These are phyloP conservation scores for Lamprologus callipterus DNA, from an alignment of 2,113 vertebrate species.

Conservation along the genomic window DNA sequence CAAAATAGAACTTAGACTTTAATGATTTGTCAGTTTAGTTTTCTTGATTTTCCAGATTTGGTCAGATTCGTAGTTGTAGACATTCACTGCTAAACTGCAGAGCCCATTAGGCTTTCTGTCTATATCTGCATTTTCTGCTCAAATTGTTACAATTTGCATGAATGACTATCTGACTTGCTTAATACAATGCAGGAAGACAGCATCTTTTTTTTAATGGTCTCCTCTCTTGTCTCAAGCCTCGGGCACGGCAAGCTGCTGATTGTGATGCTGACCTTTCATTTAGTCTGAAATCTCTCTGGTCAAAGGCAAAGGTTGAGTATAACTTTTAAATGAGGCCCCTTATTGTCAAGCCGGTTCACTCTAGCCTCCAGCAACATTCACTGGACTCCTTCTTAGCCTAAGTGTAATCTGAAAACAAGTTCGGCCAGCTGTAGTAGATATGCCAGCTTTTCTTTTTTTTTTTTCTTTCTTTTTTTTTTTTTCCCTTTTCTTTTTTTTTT, in stretches of 20 bases:
- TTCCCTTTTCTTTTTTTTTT: too few relatives aligned
- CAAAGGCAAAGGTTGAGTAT: background rate
- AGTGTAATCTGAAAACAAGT: background rate
- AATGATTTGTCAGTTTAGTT: background rate
- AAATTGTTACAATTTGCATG: background rate
- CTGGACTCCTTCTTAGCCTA: background rate
- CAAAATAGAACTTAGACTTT: background rate
- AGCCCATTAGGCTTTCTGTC: background rate
- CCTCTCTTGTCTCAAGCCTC: background rate
- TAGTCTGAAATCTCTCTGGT: background rate
- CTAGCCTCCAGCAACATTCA: background rate
- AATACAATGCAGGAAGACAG: background rate
- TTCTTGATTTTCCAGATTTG: background rate
- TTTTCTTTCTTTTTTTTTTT: too few relatives aligned
- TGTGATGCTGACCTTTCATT: constrained; percentile 40
- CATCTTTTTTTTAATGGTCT: background rate
- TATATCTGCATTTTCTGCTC: background rate
- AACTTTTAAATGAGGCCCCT: background rate
- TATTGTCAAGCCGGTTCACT: background rate
- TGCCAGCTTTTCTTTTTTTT: background rate
- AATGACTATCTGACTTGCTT: background rate
- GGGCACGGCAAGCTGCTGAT: background rate
- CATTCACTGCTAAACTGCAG: background rate
- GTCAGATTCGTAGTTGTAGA: background rate
- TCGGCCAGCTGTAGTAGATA: background rate